These are phyloP conservation scores for Nesospiza acunhae DNA, from an alignment of 2,113 vertebrate species.

Conservation along the genomic window DNA sequence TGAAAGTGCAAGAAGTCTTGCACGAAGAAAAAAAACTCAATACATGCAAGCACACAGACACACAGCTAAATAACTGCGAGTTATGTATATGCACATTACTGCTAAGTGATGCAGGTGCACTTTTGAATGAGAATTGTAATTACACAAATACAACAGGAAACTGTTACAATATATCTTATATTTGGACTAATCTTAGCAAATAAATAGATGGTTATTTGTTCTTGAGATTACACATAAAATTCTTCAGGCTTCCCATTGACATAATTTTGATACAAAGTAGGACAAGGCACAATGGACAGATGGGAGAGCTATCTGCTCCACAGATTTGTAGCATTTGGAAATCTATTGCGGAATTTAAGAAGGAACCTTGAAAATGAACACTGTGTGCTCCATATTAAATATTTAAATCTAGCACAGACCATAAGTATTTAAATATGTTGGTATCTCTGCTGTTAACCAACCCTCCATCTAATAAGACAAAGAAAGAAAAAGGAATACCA, in stretches of 20 bases:
- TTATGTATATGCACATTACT: neutral
- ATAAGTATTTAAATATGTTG: neutral
- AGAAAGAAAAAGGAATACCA: neutral
- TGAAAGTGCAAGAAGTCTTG: neutral
- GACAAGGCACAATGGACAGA: slow-evolving; percentile 35
- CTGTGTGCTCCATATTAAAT: slow-evolving; percentile 13
- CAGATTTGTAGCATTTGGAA: slow-evolving; percentile 56
- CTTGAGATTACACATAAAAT: slow-evolving; percentile 34
- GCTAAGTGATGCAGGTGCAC: neutral
- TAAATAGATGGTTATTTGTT: slow-evolving; percentile 8
- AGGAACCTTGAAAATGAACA: neutral
- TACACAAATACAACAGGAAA: neutral
- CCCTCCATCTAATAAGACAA: neutral
- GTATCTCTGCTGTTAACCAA: slow-evolving; percentile 18
- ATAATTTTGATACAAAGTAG: slow-evolving; percentile 61
- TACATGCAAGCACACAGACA: neutral
- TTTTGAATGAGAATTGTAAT: neutral
- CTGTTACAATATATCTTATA: neutral
- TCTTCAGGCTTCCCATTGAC: slow-evolving; percentile 29
- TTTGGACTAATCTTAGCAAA: slow-evolving; percentile 51
- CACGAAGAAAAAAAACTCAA: neutral
- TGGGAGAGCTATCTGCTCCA: slow-evolving; percentile 53
- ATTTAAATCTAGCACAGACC: slow-evolving; percentile 19
- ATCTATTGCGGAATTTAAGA: slow-evolving; percentile 22
- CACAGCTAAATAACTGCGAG: neutral